Percentiles rank a stretch among this genome's conserved stretches.
Conservation (phyloP, 2,888 invertebrate species). For the Rhodophaea formosa region DNA sequence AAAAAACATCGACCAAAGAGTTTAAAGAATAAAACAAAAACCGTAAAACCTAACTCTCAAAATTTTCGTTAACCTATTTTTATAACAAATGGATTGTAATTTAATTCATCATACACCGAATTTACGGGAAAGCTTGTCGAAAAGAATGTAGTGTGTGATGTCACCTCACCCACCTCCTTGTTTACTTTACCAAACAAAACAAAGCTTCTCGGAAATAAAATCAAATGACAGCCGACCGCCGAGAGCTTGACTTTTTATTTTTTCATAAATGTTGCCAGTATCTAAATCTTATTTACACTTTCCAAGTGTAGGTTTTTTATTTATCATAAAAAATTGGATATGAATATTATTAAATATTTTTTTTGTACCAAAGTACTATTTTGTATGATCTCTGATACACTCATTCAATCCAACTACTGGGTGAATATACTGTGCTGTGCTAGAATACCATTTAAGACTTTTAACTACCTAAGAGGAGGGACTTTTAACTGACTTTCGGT, state of each 20-base stretch:
- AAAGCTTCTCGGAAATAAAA: constrained; percentile 8
- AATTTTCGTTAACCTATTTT: neutral
- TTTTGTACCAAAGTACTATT: no score
- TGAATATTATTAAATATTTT: no score
- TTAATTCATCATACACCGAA: neutral
- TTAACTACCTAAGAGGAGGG: no score
- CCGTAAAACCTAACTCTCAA: neutral
- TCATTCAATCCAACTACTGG: no score
- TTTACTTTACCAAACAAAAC: constrained; percentile 11
- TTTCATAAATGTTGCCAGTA: neutral
- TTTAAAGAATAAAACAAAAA: constrained; percentile 27
- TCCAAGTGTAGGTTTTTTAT: no score
- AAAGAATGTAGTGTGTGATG: neutral
- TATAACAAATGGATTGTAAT: neutral
- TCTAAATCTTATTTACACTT: neutral
- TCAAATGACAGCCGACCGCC: neutral
- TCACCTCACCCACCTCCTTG: constrained; percentile 15
- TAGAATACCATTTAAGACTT: no score
- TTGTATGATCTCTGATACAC: no score
- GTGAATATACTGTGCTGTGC: no score
- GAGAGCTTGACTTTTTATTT: neutral
- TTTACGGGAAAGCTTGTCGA: neutral
- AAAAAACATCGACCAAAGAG: constrained; percentile 52
- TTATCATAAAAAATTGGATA: no score
- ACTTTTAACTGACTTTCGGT: no score